A percentile compares a stretch with the other conserved stretches of the same genome.
Conservation (phyloP, 2,888 invertebrate genomes). For the Drosophila putrida region DNA sequence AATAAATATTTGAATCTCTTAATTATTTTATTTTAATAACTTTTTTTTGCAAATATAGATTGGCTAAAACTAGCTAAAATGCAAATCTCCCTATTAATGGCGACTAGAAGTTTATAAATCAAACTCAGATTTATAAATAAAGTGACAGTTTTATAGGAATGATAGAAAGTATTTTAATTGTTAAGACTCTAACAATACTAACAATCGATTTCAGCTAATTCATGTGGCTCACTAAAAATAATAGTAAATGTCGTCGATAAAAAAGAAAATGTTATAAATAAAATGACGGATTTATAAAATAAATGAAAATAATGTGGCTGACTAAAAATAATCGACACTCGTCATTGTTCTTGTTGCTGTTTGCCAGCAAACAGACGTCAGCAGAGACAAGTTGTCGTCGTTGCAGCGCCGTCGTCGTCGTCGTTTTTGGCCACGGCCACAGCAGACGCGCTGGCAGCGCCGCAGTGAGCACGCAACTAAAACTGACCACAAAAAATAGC, state of each 20-base stretch:
- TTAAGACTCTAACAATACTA: conserved; percentile 6
- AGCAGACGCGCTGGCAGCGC: conserved; percentile 73
- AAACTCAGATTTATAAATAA: conserved; percentile 5
- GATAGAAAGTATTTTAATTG: background rate
- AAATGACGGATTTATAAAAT: too few species aligned
- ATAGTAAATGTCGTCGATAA: background rate
- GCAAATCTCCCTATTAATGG: too few species aligned
- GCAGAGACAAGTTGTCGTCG: conserved; percentile 64
- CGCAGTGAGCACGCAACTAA: conserved; percentile 40
- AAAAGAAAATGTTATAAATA: too few species aligned
- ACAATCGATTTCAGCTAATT: conserved; percentile 36
- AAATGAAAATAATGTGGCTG: background rate
- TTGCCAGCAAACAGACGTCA: conserved; percentile 66
- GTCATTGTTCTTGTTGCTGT: conserved; percentile 34
- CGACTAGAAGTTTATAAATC: background rate
- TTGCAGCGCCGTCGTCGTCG: conserved; percentile 22
- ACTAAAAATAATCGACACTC: conserved; percentile 65
- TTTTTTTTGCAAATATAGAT: too few species aligned
- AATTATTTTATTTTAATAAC: too few species aligned
- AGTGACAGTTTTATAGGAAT: background rate
- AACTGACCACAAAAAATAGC: conserved; percentile 23
- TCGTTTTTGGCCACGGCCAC: conserved; percentile 49
- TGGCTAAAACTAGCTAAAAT: too few species aligned
- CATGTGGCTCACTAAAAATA: conserved; percentile 13
- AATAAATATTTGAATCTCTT: too few species aligned